Evolutionary conservation across 2,888 invertebrate genomes (phyloP).

Genomic region (Tetheella fluctuosa): DNA sequence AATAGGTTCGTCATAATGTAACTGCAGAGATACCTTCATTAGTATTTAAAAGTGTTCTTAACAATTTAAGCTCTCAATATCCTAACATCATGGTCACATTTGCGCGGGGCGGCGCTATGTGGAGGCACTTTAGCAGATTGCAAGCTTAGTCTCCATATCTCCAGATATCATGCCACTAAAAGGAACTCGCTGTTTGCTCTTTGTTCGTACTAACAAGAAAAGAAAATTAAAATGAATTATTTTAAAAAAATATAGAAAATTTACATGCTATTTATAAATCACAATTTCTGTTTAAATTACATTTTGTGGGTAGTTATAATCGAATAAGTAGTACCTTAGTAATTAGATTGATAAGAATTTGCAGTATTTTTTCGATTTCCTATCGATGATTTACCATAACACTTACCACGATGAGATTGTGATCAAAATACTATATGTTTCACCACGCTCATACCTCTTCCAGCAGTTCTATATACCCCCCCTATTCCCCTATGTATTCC

Average conservation of each 20-base stretch:
- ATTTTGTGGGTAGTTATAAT: too few relatives aligned
- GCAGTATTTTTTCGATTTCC: too few relatives aligned
- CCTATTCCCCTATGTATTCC: constrained; percentile 38
- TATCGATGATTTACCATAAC: too few relatives aligned
- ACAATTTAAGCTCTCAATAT: constrained; percentile 2
- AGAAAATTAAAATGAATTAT: neutral
- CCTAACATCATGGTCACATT: constrained; percentile 28
- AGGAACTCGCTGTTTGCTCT: neutral
- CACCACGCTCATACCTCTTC: constrained; percentile 24
- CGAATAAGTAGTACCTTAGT: too few relatives aligned
- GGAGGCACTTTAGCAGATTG: constrained; percentile 64
- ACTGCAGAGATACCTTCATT: too few relatives aligned
- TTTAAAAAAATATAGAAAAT: too few relatives aligned
- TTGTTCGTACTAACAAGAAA: neutral
- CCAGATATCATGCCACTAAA: neutral
- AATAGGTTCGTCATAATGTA: too few relatives aligned
- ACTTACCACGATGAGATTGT: too few relatives aligned
- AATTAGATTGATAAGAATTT: too few relatives aligned
- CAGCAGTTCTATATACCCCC: constrained; percentile 20
- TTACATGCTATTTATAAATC: too few relatives aligned
- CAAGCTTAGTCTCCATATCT: constrained; percentile 42
- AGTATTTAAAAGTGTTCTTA: neutral
- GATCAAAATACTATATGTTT: neutral
- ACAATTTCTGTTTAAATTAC: too few relatives aligned
- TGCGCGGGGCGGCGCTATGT: constrained; percentile 40